Base-by-base conservation (phyloP, 2,797 vertebrate species). In the Alca torda region DNA sequence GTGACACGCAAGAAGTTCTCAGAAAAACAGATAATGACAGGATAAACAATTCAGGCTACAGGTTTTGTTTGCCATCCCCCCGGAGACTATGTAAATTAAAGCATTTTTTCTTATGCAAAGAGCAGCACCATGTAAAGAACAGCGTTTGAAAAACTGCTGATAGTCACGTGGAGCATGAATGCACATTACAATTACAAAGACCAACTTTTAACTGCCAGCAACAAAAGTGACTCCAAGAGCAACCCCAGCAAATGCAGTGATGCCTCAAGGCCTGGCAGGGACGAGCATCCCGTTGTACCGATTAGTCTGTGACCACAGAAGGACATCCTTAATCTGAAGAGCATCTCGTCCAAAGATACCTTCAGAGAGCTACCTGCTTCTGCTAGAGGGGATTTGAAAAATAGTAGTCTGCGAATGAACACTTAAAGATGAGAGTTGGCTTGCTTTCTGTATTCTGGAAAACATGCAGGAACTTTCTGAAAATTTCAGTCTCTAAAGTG, bases 31-130 rank as follows among this genome's bases (percentile, higher is more conserved):
- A 53, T 57, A 96, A 95, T 35, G 83, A 90, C 80, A 88, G 74
- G 83, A 90, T 87, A 96, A 96, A 87, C 87, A 93, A 95, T 92
- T 92, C 89, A 95, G 78, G 64, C 72, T 83, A 46, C 72, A 74
- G 74, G 81, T 87, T 96, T 95, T 94, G 86, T 93, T 95, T 92
- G 90, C 86, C 61, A 74, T 87, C 64, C 68, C 90, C 50, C 50
- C 0, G 0, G 81, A 93, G 93, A 92, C 89, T 80, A 35, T 56
- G 73, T 72, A 92, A 94, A 93, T 89, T 48, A 81, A 87, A 89
- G 41, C 39, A 37, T 74, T 95, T 94, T 95, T 95, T 92, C 84
- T 87, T 65, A 93, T 83, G 89, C 86, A 91, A 78, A 96, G 86
- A 92, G 75, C 2, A 0, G 72, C 46, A 85, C 59, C 79, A 69